Evolutionary conservation across 2,888 invertebrate genomes (phyloP).

Genomic region (Tetropium fuscum): DNA sequence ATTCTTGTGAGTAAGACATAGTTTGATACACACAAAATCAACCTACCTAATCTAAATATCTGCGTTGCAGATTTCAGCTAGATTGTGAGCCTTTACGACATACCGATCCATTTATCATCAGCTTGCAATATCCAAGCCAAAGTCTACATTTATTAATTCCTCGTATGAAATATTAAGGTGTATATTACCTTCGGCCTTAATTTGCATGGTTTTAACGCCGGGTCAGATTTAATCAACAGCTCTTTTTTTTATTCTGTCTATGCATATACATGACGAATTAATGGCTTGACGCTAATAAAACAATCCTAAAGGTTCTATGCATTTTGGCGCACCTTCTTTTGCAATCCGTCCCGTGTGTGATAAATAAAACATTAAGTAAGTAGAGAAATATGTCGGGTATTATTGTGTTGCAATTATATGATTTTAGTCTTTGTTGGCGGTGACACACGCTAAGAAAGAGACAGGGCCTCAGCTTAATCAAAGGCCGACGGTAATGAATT

Average conservation of each 20-base stretch:
- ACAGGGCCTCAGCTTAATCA: neutral
- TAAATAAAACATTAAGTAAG: conserved; percentile 51
- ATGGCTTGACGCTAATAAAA: conserved; percentile 24
- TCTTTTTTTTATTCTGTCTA: conserved; percentile 22
- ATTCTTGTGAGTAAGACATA: no score
- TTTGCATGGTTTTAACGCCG: conserved; percentile 31
- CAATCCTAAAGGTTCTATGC: conserved; percentile 33
- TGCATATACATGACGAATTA: conserved; percentile 36
- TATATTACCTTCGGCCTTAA: conserved; percentile 13
- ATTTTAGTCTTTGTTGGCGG: conserved; percentile 37
- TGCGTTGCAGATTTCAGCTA: no score
- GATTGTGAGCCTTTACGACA: no score
- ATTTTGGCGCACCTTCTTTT: conserved; percentile 47
- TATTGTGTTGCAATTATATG: conserved; percentile 45
- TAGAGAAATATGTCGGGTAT: conserved; percentile 43
- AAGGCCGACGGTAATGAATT: neutral
- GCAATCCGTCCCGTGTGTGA: conserved; percentile 44
- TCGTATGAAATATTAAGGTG: conserved; percentile 12
- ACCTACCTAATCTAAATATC: no score
- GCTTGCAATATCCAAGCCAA: no score
- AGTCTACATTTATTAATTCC: no score
- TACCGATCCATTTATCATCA: no score
- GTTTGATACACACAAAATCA: no score
- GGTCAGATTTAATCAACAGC: conserved; percentile 22
- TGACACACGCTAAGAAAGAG: conserved; percentile 8